Conservation (phyloP, 1,140 invertebrate species). For the Dendrolimus punctatus region DNA sequence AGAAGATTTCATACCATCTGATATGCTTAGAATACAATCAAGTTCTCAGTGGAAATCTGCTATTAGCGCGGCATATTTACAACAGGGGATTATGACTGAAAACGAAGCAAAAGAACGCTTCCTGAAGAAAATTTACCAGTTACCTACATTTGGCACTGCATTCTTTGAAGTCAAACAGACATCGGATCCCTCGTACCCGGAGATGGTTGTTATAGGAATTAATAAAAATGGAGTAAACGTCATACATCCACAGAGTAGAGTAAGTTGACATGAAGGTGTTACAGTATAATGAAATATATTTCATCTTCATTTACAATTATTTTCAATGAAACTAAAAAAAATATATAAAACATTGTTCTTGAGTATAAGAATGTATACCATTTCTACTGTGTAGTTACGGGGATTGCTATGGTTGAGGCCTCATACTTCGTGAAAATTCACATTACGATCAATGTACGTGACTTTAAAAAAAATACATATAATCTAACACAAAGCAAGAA, state of each 20-base stretch:
- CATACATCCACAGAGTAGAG: constrained; percentile 89
- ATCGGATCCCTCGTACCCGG: constrained; percentile 87
- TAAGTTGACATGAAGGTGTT: constrained; percentile 43
- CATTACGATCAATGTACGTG: too few relatives aligned
- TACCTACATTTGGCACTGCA: constrained; percentile 94
- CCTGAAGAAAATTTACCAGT: constrained; percentile 85
- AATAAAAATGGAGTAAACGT: constrained; percentile 93
- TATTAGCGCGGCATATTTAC: constrained; percentile 78
- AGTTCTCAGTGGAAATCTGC: constrained; percentile 88
- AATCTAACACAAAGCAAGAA: too few relatives aligned
- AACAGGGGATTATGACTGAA: constrained; percentile 71
- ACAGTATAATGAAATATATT: too few relatives aligned
- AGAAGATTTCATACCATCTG: constrained; percentile 84
- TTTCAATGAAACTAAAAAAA: too few relatives aligned
- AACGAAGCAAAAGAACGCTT: constrained; percentile 90
- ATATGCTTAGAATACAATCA: constrained; percentile 82
- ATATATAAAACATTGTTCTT: too few relatives aligned
- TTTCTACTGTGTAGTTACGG: too few relatives aligned
- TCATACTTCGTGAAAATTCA: too few relatives aligned
- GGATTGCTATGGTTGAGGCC: too few relatives aligned
- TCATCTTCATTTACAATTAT: too few relatives aligned
- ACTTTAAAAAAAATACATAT: too few relatives aligned
- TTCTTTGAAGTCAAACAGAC: constrained; percentile 96
- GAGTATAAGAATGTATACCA: too few relatives aligned
- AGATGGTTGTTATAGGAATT: constrained; percentile 90